These are phyloP conservation scores for Rhodophaea formosa DNA, from an alignment of 2,888 invertebrate genomes.

Conservation along the genomic window DNA sequence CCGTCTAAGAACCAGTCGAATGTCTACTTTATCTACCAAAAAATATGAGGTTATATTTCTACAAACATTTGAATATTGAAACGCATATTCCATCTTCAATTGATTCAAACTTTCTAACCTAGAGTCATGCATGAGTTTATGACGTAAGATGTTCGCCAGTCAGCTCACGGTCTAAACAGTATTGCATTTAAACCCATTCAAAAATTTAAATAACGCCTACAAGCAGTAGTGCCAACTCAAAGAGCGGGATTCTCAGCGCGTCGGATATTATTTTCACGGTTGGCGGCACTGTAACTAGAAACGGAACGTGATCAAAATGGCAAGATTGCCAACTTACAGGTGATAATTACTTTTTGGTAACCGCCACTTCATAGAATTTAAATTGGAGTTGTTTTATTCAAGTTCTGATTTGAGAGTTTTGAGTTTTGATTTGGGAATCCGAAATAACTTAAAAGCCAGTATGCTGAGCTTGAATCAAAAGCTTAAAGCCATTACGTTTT, in stretches of 20 bases:
- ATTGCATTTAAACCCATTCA: constrained; percentile 15
- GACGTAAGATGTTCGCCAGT: neutral
- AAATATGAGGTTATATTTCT: too few relatives aligned
- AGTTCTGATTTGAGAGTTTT: neutral
- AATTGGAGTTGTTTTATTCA: constrained; percentile 11
- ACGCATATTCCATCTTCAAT: too few relatives aligned
- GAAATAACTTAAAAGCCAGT: too few relatives aligned
- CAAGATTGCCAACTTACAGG: constrained; percentile 35
- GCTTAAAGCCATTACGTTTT: too few relatives aligned
- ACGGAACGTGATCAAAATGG: constrained; percentile 50
- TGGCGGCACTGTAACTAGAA: constrained; percentile 68
- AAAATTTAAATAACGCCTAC: constrained; percentile 32
- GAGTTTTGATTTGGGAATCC: neutral
- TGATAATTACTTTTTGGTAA: constrained; percentile 35
- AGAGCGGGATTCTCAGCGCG: constrained; percentile 59
- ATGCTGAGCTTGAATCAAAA: too few relatives aligned
- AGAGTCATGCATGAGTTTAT: too few relatives aligned
- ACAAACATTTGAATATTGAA: too few relatives aligned
- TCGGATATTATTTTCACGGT: constrained; percentile 74
- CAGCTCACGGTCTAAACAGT: constrained; percentile 8
- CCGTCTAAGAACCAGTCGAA: too few relatives aligned
- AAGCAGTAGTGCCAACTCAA: constrained; percentile 56
- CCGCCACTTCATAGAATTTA: constrained; percentile 22
- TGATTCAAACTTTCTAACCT: too few relatives aligned
- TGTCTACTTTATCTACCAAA: too few relatives aligned